These are phyloP conservation scores for Adelges cooleyi DNA, from an alignment of 1,140 invertebrate species.

Conservation along the genomic window DNA sequence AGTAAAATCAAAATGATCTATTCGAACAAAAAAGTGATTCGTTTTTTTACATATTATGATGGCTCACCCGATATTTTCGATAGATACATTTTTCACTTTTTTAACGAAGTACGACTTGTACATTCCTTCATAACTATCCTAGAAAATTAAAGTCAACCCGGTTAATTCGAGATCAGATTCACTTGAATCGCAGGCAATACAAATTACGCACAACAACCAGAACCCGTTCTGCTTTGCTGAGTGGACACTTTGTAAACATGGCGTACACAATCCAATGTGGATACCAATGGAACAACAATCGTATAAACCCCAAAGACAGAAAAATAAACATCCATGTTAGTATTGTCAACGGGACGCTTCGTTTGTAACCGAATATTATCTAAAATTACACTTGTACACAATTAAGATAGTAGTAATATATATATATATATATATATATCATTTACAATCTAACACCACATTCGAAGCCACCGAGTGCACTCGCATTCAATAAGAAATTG, in stretches of 20 bases:
- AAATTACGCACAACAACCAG: slow-evolving; percentile 54
- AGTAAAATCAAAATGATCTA: no score
- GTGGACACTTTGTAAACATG: slow-evolving; percentile 55
- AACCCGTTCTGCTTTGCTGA: slow-evolving; percentile 60
- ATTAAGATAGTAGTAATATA: no score
- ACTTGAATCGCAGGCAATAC: neutral
- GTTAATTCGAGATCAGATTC: neutral
- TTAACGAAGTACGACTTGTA: slow-evolving; percentile 20
- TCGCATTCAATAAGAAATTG: no score
- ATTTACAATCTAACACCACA: no score
- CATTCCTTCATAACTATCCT: slow-evolving; percentile 23
- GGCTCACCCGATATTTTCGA: neutral
- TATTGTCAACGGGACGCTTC: slow-evolving; percentile 40
- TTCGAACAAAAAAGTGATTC: no score
- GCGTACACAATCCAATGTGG: slow-evolving; percentile 63
- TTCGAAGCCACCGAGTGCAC: no score
- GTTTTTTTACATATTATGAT: no score
- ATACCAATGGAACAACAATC: slow-evolving; percentile 78
- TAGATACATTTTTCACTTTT: slow-evolving; percentile 1
- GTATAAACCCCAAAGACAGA: slow-evolving; percentile 59
- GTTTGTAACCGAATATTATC: slow-evolving; percentile 55
- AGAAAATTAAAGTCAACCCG: neutral
- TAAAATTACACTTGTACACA: no score
- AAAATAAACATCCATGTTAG: slow-evolving; percentile 52
- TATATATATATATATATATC: no score